Evolutionary conservation across 2,113 vertebrate genomes (phyloP), one percentile per base, ranked within the genome.

Genomic region (Cyanistes caeruleus): DNA sequence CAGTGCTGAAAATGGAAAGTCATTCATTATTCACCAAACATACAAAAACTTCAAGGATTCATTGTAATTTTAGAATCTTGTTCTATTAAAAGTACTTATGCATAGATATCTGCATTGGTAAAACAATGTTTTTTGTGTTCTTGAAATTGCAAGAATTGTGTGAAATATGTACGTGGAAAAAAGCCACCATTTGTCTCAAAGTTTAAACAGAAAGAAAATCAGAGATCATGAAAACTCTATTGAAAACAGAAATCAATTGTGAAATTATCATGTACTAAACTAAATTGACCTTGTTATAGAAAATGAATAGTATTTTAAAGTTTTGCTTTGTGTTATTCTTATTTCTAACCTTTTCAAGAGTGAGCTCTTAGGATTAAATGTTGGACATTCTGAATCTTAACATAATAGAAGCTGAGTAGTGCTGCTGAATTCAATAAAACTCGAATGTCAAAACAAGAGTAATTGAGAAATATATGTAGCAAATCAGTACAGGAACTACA

Each of bases 1-100:
- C 5, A 74, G 30, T 60, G 23, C 31, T 59, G 72, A 22, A 97
- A 95, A 93, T 63, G 31, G 69, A 97, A 96, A 87, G 65, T 84
- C 37, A 93, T 87, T 95, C 46, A 79, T 87, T 95, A 90, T 68
- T 96, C 72, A 74, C 39, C n/a, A 92, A 87, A 64, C 43, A 84
- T 55, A 76, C 11, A 88, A 97, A 83, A 41, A 56, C 9, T 87
- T 95, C 44, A 94, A 64, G 73, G 82, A 86, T 83, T 96, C 16
- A 59, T n/a, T 68, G 16, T 74, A 88, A 85, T 91, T 80, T 11
- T 35, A 65, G 8, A 77, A 64, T 81, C 28, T 83, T 73, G 4
- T 84, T 75, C 35, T 68, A 63, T 95, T 89, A 84, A 75, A 73
- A 88, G 19, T 27, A 74, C 16, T 81, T 43, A 46, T n/a, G 6